A percentile compares a stretch with the other conserved stretches of the same genome.
Conservation (phyloP, 2,797 vertebrate species). For the Myotis myotis region DNA sequence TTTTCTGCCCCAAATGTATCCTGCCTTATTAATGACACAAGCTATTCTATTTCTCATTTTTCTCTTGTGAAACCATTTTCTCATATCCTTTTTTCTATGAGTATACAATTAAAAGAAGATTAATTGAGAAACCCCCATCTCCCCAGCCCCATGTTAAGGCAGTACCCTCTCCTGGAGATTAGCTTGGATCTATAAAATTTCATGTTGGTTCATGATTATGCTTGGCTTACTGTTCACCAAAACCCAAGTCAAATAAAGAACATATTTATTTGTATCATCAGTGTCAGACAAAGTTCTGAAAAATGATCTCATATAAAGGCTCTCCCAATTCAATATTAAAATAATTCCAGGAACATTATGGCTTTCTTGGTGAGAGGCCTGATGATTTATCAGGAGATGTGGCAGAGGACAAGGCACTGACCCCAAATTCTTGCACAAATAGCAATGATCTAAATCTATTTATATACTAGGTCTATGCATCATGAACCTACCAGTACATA, state of each 20-base stretch:
- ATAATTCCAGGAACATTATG: not conserved
- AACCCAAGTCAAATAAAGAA: not conserved
- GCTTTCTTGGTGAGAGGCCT: not conserved
- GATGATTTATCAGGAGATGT: not conserved
- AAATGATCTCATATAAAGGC: not conserved
- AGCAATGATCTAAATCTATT: not conserved
- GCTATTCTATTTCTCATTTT: not conserved
- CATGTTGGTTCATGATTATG: not conserved
- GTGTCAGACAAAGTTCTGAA: slow-evolving; percentile 2
- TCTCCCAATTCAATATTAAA: not conserved
- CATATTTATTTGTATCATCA: not conserved
- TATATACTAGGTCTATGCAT: not conserved
- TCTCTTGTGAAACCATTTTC: slow-evolving; percentile 17
- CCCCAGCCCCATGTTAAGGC: not conserved
- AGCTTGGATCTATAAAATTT: not conserved
- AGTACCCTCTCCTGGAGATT: not conserved
- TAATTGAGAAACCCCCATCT: not conserved
- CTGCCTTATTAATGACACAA: not conserved
- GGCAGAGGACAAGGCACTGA: not conserved
- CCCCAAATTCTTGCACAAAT: not conserved
- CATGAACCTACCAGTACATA: not conserved
- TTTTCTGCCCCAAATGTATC: not conserved
- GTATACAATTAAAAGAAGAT: not conserved
- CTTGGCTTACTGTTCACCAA: not conserved
- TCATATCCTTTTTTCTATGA: not conserved